phyloP scores from a whole-genome alignment of 2,797 vertebrate species.

The Bradypodion ventrale region DNA sequence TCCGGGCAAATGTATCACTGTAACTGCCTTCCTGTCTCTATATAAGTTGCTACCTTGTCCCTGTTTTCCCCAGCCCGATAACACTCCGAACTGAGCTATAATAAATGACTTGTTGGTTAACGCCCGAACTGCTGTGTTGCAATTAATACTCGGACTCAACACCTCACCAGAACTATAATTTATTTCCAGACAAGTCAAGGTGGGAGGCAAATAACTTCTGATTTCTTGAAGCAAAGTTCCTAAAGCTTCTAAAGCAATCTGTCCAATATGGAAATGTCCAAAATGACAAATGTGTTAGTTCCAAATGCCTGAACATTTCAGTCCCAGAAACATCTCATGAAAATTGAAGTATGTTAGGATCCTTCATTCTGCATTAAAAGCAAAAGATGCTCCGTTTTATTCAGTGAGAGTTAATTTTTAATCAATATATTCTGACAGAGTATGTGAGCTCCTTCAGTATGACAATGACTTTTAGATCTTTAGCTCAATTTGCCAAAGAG shows the following conservation, averaged over 20 bases:
- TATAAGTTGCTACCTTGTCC: no score
- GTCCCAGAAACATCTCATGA: neutral
- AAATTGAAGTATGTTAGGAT: neutral
- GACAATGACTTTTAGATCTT: conserved; percentile 37
- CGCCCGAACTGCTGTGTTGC: no score
- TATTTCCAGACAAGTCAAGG: no score
- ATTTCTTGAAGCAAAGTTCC: neutral
- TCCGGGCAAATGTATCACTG: no score
- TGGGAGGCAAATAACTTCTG: neutral
- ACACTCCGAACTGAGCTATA: no score
- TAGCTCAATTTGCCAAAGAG: conserved; percentile 40
- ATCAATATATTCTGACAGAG: neutral
- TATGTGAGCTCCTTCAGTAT: conserved; percentile 15
- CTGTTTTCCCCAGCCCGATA: no score
- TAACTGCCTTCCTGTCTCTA: no score
- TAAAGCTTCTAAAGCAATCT: neutral
- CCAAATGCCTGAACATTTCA: neutral
- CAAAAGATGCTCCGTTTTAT: neutral
- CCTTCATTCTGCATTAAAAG: neutral
- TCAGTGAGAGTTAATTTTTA: conserved; percentile 21
- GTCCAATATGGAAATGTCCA: neutral
- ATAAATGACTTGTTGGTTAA: no score
- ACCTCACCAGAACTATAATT: no score
- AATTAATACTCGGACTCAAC: no score
- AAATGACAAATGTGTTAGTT: neutral